Percentiles rank a stretch among this genome's conserved stretches.
These are phyloP conservation scores for Crioceris asparagi DNA, from an alignment of 2,888 invertebrate species.

Conservation along the genomic window DNA sequence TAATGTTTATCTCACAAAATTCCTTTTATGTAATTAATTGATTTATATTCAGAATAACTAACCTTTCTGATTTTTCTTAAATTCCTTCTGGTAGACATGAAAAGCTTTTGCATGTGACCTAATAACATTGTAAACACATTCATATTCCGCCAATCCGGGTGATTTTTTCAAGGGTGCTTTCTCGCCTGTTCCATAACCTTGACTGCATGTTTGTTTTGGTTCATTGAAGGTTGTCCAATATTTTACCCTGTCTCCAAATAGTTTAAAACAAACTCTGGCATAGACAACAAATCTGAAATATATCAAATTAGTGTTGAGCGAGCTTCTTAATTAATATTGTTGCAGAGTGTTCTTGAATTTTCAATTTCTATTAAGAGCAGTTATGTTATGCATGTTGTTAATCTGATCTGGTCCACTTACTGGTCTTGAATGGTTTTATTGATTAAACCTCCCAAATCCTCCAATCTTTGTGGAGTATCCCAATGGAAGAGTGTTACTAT, in stretches of 20 bases:
- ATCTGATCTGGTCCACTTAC: no score
- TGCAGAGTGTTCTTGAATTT: no score
- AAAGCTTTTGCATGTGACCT: constrained; percentile 55
- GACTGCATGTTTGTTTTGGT: constrained; percentile 31
- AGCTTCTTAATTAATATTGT: no score
- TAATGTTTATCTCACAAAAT: no score
- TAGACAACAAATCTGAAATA: constrained; percentile 51
- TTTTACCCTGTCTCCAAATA: constrained; percentile 33
- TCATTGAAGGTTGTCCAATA: constrained; percentile 48
- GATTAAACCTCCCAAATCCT: constrained; percentile 52
- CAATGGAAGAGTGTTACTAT: constrained; percentile 51
- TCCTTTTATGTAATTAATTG: neutral
- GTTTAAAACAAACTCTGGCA: constrained; percentile 41
- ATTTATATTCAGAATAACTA: no score
- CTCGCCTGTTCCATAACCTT: constrained; percentile 29
- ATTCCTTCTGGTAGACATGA: constrained; percentile 46
- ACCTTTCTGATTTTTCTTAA: constrained; percentile 41
- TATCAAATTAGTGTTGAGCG: no score
- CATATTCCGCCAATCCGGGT: constrained; percentile 49
- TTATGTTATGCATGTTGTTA: no score
- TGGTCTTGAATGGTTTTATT: constrained; percentile 46
- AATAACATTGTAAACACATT: constrained; percentile 51
- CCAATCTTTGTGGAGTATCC: constrained; percentile 21
- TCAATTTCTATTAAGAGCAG: no score
- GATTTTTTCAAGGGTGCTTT: constrained; percentile 40